phyloP scores from a whole-genome alignment of 2,113 vertebrate genomes.

The Ranitomeya imitator region DNA sequence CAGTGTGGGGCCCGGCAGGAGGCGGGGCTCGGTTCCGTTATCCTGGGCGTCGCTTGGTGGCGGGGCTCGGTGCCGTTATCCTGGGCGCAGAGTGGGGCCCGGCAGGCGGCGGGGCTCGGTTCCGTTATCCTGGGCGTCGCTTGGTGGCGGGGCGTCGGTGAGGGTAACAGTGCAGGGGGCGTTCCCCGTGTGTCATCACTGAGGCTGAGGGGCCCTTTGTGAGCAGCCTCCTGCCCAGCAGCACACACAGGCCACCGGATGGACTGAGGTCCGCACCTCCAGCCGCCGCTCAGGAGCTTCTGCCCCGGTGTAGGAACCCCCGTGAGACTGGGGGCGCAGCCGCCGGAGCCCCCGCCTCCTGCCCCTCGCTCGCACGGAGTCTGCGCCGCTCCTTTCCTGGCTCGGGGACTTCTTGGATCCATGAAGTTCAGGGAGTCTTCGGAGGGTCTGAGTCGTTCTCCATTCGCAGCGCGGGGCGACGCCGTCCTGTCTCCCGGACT shows the following conservation, averaged over 20 bases:
- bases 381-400: conserved; percentile 30
- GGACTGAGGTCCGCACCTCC: conserved; percentile 57
- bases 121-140: too few relatives aligned
- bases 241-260: conserved; percentile 66
- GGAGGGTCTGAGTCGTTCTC: conserved; percentile 58
- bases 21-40: too few relatives aligned
- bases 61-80: too few relatives aligned
- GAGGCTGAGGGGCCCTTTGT: conserved; percentile 91
- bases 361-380: conserved; percentile 7
- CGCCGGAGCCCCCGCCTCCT: not conserved
- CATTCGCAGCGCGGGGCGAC: not conserved
- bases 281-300: not conserved
- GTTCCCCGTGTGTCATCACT: conserved; percentile 83
- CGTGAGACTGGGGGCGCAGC: conserved; percentile 42
- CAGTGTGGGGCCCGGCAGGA: too few relatives aligned
- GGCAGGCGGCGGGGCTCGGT: too few relatives aligned
- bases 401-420: not conserved
- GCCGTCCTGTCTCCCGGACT: not conserved
- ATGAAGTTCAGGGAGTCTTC: conserved; percentile 37
- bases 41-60: too few relatives aligned
- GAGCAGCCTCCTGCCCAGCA: conserved; percentile 79
- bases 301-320: conserved; percentile 20
- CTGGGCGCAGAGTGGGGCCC: too few relatives aligned
- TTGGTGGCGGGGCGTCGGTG: conserved; percentile 37
- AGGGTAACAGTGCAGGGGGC: conserved; percentile 82